Conservation (phyloP, 2,888 invertebrate genomes). For the Eremobia ochroleuca region DNA sequence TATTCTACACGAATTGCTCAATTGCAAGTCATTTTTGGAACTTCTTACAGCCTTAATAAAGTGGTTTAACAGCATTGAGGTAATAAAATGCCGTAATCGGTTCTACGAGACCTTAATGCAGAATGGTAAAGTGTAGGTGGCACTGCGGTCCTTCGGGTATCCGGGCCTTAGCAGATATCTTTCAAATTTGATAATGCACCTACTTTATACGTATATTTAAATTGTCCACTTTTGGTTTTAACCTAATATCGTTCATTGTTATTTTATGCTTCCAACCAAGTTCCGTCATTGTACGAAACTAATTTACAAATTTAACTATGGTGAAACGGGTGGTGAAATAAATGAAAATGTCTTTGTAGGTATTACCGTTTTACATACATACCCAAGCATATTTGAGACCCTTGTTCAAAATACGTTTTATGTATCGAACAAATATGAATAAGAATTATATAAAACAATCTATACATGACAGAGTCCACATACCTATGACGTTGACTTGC, state of each 20-base stretch:
- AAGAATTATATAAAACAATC: not conserved
- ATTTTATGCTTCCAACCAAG: not conserved
- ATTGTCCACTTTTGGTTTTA: not conserved
- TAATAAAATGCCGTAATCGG: constrained; percentile 59
- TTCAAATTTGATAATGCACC: constrained; percentile 66
- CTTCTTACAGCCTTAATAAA: constrained; percentile 40
- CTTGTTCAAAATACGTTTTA: constrained; percentile 2
- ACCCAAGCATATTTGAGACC: not conserved
- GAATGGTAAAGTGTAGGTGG: constrained; percentile 48
- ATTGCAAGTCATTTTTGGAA: constrained; percentile 34
- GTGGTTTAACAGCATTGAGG: constrained; percentile 47
- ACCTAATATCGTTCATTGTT: not conserved
- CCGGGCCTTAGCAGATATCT: constrained; percentile 65
- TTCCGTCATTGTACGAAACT: not conserved
- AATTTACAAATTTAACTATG: not conserved
- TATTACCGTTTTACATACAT: not conserved
- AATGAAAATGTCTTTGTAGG: not conserved
- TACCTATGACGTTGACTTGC: constrained; percentile 31
- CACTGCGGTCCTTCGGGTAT: constrained; percentile 55
- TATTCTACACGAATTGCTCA: constrained; percentile 27
- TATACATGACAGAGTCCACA: constrained; percentile 33
- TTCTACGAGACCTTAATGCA: constrained; percentile 62
- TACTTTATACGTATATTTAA: constrained; percentile 39
- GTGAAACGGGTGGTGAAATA: not conserved
- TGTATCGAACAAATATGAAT: not conserved